A percentile compares a stretch with the other conserved stretches of the same genome.
Evolutionary conservation across 2,797 vertebrate genomes (phyloP).

Genomic region (Lycodopsis pacificus): DNA sequence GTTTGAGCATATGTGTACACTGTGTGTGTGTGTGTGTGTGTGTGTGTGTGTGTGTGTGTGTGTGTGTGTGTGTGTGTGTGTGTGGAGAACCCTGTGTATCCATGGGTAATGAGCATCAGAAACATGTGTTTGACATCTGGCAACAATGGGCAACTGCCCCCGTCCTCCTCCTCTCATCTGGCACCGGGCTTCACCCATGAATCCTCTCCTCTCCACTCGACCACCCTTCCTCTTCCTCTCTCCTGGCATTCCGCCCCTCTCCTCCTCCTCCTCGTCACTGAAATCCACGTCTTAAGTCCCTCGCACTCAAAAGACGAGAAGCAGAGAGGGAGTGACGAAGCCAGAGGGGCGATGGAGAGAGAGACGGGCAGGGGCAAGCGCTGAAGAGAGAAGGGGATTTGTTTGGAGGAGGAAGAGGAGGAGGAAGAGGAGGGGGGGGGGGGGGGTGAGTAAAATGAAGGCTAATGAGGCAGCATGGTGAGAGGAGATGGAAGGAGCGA

Average conservation of each 20-base stretch:
- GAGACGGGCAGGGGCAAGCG: neutral
- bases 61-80: constrained; percentile 8
- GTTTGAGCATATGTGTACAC: constrained; percentile 7
- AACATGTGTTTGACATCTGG: constrained; percentile 58
- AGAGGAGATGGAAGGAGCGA: constrained; percentile 31
- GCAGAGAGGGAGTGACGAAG: neutral
- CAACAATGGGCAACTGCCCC: constrained; percentile 7
- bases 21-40: neutral
- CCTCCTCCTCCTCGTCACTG: neutral
- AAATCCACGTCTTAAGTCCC: constrained; percentile 32
- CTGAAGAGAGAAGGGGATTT: neutral
- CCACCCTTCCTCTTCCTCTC: constrained; percentile 24
- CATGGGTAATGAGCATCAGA: constrained; percentile 44
- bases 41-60: neutral
- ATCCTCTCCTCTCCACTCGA: constrained; percentile 30
- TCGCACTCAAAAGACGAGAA: constrained; percentile 22
- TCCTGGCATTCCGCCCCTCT: neutral
- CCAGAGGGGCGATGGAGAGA: constrained; percentile 11
- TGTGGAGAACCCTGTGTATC: neutral
- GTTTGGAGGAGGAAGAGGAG: neutral
- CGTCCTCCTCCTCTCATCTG: constrained; percentile 35
- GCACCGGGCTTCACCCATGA: constrained; percentile 16
- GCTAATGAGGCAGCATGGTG: constrained; percentile 47
- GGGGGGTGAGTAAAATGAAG: constrained; percentile 17
- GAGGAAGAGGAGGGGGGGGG: neutral